A percentile compares a stretch with the other conserved stretches of the same genome.
These are phyloP conservation scores for Prionailurus bengalensis DNA, from an alignment of 2,113 vertebrate genomes.

Conservation along the genomic window DNA sequence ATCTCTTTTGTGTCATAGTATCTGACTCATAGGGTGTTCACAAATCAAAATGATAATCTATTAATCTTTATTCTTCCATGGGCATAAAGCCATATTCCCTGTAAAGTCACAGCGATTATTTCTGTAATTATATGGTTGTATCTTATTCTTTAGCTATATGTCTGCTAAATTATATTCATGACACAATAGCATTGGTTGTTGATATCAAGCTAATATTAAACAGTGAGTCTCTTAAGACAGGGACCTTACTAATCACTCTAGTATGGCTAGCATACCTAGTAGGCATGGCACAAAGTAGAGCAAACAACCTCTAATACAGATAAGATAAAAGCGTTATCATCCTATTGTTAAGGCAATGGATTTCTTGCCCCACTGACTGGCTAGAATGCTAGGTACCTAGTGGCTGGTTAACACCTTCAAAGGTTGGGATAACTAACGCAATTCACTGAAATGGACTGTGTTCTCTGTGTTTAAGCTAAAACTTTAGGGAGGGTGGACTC, in stretches of 20 bases:
- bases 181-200: neutral
- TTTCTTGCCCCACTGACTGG: neutral
- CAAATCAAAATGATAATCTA: slow-evolving; percentile 33
- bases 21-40: slow-evolving; percentile 45
- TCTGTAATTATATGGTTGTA: slow-evolving; percentile 44
- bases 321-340: neutral
- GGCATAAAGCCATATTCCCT: neutral
- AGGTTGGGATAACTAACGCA: neutral
- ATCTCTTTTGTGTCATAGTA: slow-evolving; percentile 19
- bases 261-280: neutral
- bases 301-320: neutral
- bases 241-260: slow-evolving; percentile 18
- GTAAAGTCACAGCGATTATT: slow-evolving; percentile 51
- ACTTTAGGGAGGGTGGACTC: neutral
- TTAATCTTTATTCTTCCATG: neutral
- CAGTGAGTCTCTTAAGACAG: neutral
- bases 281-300: neutral
- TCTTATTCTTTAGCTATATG: slow-evolving; percentile 40
- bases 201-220: slow-evolving; percentile 30
- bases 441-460: neutral
- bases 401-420: neutral
- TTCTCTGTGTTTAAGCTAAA: neutral
- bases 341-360: neutral
- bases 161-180: slow-evolving; percentile 32
- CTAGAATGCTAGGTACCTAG: neutral